A percentile compares a stretch with the other conserved stretches of the same genome.
These are phyloP conservation scores for Philaethria dido DNA, from an alignment of 2,888 invertebrate genomes.

Conservation along the genomic window DNA sequence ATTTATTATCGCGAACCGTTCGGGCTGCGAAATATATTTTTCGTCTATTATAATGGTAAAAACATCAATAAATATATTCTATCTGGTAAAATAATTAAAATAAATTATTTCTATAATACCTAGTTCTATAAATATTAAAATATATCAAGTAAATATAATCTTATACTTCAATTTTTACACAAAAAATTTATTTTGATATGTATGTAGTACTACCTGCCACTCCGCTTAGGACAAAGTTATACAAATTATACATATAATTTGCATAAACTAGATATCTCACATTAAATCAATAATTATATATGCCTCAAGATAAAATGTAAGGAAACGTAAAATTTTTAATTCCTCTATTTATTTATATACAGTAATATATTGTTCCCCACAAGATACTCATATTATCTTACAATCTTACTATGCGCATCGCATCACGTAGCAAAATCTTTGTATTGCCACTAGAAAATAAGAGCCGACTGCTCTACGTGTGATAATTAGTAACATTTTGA, in stretches of 20 bases:
- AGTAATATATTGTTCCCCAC: not conserved
- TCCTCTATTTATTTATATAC: not conserved
- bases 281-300: not conserved
- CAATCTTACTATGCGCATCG: constrained; percentile 6
- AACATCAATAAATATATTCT: no score
- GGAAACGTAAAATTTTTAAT: not conserved
- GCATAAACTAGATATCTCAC: not conserved
- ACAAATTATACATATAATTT: no score
- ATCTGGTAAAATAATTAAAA: no score
- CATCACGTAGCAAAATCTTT: constrained; percentile 33
- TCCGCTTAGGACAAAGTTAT: no score
- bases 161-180: no score
- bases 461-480: constrained; percentile 23
- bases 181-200: no score
- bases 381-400: not conserved
- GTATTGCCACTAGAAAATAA: constrained; percentile 33
- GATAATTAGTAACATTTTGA: constrained; percentile 35
- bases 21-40: not conserved
- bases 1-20: not conserved
- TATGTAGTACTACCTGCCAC: no score
- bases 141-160: no score
- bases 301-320: not conserved
- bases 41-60: not conserved
- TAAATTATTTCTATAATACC: no score
- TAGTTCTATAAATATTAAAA: no score